Evolutionary conservation across 2,888 invertebrate species (phyloP), one percentile per base, ranked within the genome.

Genomic region (Alcis repandata): DNA sequence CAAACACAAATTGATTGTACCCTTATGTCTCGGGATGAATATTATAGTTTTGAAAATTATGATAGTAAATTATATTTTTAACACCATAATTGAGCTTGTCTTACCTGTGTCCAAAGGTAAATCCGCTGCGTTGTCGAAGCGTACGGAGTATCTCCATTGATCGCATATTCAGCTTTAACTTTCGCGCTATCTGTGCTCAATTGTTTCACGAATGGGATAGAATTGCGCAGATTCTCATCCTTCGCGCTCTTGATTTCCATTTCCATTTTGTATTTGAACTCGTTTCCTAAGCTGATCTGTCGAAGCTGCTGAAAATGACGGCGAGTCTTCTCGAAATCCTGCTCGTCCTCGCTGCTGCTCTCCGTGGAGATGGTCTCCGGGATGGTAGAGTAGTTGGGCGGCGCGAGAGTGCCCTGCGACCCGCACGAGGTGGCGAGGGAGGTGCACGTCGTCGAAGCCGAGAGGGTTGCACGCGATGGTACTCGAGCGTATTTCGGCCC

Each of bases 221-320:
- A 92, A 78, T 92, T 94, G 20, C 95, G 90, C 63, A 95, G 80
- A 79, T 95, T 95, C 76, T 95, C 95, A 59, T 94, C 94, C 73
- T 95, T 95, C 33, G 94, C 94, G 71, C 87, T 90, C 82, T 94
- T 95, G 58, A 94, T 95, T 83, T 95, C 95, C 95, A 95, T 95
- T 85, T 95, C 95, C 92, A 94, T 93, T 77, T 93, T 94, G 85
- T 93, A 93, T 88, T 94, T 95, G 75, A 94, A 95, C 72, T 94
- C 94, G 85, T 95, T 95, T 70, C 95, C 95, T 77, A 94, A 88
- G 83, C 95, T 95, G 68, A 95, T 94, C 76, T 95, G 94, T 59
- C 95, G 93, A 68, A 95, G 88, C 75, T 95, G 94, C 79, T 95
- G 95, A 78, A 95, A 95, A 78, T 94, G 94, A 62, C 94, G 94